These are phyloP conservation scores for Gastrophryne carolinensis DNA, from an alignment of 2,797 vertebrate species.

Conservation along the genomic window DNA sequence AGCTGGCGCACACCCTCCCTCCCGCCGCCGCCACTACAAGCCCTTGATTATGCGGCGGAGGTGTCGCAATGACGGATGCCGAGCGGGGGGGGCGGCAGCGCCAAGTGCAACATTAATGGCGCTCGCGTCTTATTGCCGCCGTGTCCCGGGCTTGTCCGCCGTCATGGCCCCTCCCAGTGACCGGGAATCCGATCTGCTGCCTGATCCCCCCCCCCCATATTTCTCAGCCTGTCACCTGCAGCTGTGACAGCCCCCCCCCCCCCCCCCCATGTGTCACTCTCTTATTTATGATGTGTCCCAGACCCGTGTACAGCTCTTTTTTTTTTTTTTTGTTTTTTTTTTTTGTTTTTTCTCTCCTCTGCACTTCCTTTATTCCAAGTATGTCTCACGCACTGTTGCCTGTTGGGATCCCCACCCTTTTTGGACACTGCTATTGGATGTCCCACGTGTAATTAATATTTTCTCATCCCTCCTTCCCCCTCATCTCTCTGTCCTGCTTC, in stretches of 20 bases:
- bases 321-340: too few relatives aligned
- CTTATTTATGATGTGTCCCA: slow-evolving; percentile 29
- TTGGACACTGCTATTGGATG: too few relatives aligned
- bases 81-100: background rate
- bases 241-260: background rate
- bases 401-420: too few relatives aligned
- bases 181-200: background rate
- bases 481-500: too few relatives aligned
- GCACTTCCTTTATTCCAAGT: too few relatives aligned
- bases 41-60: slow-evolving; percentile 28
- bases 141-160: background rate
- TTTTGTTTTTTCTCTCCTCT: too few relatives aligned
- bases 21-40: slow-evolving; percentile 26
- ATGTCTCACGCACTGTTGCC: too few relatives aligned
- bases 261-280: background rate
- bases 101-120: slow-evolving; percentile 6
- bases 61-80: slow-evolving; percentile 9
- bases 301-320: too few relatives aligned
- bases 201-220: background rate
- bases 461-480: too few relatives aligned
- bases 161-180: background rate
- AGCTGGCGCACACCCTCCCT: slow-evolving; percentile 12
- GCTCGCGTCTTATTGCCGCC: background rate
- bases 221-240: slow-evolving; percentile 6
- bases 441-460: too few relatives aligned